Evolutionary conservation across 2,888 invertebrate species (phyloP).

Genomic region (Polylopha cassiicola): DNA sequence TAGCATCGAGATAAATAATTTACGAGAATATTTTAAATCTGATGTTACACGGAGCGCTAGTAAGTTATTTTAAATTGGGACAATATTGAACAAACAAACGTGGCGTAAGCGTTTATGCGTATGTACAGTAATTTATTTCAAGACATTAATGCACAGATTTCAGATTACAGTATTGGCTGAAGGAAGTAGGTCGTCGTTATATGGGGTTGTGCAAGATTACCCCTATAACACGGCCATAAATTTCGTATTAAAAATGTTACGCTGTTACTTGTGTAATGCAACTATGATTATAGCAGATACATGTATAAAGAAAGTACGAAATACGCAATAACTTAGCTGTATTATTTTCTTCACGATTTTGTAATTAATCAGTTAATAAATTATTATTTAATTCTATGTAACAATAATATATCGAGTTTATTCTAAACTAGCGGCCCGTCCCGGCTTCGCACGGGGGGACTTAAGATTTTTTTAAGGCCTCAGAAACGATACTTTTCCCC

Average conservation of each 20-base stretch:
- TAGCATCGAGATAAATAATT: conserved; percentile 8
- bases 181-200: conserved; percentile 53
- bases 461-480: too few relatives aligned
- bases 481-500: too few relatives aligned
- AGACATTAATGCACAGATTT: conserved; percentile 51
- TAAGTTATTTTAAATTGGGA: conserved; percentile 32
- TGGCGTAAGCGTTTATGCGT: conserved; percentile 30
- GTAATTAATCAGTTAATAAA: too few relatives aligned
- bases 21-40: not conserved
- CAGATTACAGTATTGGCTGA: conserved; percentile 42
- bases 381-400: too few relatives aligned
- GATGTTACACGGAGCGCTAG: conserved; percentile 1
- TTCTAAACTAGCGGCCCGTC: too few relatives aligned
- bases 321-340: too few relatives aligned
- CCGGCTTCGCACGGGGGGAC: too few relatives aligned
- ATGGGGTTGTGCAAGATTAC: conserved; percentile 52
- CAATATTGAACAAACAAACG: conserved; percentile 37
- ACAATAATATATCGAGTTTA: too few relatives aligned
- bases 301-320: too few relatives aligned
- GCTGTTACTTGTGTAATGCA: conserved; percentile 20
- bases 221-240: conserved; percentile 45
- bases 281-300: conserved; percentile 7
- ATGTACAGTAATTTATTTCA: conserved; percentile 37
- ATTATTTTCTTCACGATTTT: conserved; percentile 1
- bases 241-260: conserved; percentile 40